Evolutionary conservation across 1,140 invertebrate species (phyloP), one percentile per base, ranked within the genome.

Genomic region (Cotesia typhae): DNA sequence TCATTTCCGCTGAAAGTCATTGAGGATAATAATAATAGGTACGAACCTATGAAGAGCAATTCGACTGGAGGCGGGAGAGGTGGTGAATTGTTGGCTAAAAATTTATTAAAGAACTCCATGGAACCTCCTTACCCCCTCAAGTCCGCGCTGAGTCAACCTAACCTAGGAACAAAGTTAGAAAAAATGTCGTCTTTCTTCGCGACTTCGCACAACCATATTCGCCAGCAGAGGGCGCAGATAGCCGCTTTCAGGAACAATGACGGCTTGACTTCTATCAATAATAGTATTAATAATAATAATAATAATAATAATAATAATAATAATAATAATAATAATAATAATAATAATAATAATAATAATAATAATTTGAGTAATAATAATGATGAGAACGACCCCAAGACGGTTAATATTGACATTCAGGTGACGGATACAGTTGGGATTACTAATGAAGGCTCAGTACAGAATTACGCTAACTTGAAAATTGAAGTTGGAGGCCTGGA

Each of bases 181-280:
- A 91, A 84, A 80, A 86, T 82, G 36, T 91, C 90, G 0, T 88
- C 89, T 0, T 91, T 90, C 73, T 92, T 92, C 64, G 89, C 90
- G 0, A 90, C 87, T 73, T 91, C 90, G 4, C 90, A 92, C 77
- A 91, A 90, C 78, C 89, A 92, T 70, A 91, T 92, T 51, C 83
- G 88, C 5, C 89, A 90, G 71, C 89, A 90, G 70, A 80, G 84
- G 4, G 80, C 79, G 36, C 80, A 85, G 72, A 78, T 83, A 17
- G 81, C 79, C 0, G 81, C 83, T 1, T 76, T 85, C 0, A 79
- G 83, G 20, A 80, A 74, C 14, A 81, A 82, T 17, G 77, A 77
- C 5, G 53, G 10, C 57, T 73, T 59, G 28, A 59, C 20, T 4
- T 20, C 9, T n/a, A 55, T 14, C 6, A 67, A 35, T 5, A 77